These are phyloP conservation scores for Dryocosmus kuriphilus DNA, from an alignment of 2,888 invertebrate species.

Conservation along the genomic window DNA sequence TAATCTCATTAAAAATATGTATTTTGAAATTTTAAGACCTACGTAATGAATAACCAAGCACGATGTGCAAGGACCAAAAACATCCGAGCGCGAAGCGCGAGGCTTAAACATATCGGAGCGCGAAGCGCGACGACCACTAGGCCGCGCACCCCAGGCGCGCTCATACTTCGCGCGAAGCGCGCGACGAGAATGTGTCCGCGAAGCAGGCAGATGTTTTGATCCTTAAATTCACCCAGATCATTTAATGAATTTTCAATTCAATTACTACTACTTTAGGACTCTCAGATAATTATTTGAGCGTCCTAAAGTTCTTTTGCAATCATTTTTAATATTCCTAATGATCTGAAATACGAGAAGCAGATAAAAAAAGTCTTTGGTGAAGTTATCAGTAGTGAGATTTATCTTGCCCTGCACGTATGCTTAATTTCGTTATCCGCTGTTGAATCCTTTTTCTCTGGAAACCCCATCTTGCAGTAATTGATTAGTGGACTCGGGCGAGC, in stretches of 20 bases:
- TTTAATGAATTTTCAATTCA: background rate
- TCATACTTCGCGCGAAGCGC: no score
- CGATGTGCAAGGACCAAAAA: no score
- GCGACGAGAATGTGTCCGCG: no score
- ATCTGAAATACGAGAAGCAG: background rate
- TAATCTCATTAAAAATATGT: no score
- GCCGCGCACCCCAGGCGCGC: no score
- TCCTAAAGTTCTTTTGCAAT: background rate
- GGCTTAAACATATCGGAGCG: no score
- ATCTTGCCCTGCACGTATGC: background rate
- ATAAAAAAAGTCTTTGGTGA: background rate
- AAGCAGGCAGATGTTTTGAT: no score
- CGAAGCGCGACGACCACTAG: no score
- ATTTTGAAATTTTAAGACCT: no score
- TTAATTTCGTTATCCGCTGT: constrained; percentile 19
- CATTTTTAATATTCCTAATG: background rate
- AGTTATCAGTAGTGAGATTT: background rate
- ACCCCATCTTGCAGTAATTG: constrained; percentile 34
- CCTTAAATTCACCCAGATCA: background rate
- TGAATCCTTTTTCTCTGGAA: constrained; percentile 14
- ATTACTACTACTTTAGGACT: background rate
- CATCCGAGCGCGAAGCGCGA: no score
- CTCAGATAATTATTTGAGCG: no score
- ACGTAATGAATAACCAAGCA: no score
- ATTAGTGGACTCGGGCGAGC: constrained; percentile 29